A percentile compares a stretch with the other conserved stretches of the same genome.
phyloP scores from a whole-genome alignment of 2,888 invertebrate genomes.

The Platerodrilus igneus region DNA sequence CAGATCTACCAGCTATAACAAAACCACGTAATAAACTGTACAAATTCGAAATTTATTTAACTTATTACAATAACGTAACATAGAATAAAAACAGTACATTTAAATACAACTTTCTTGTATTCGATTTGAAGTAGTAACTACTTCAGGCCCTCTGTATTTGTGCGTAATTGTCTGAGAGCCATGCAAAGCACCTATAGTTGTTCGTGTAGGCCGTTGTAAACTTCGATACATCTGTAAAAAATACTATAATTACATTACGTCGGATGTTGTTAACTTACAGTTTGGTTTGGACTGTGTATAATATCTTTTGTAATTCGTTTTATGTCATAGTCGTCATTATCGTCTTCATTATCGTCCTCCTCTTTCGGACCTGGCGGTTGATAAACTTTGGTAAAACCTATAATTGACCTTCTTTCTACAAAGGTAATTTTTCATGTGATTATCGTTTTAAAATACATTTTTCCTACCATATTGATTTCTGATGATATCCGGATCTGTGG shows the following conservation, averaged over 20 bases:
- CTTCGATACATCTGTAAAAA: constrained; percentile 72
- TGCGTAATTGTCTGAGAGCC: constrained; percentile 75
- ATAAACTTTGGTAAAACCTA: constrained; percentile 54
- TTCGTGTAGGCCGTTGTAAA: constrained; percentile 47
- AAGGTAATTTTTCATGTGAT: constrained; percentile 10
- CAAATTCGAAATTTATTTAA: constrained; percentile 20
- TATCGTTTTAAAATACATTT: constrained; percentile 2
- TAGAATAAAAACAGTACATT: constrained; percentile 51
- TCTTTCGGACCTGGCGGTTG: constrained; percentile 52
- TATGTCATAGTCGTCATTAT: constrained; percentile 45
- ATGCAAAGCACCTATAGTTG: constrained; percentile 37
- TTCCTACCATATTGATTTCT: constrained; percentile 80
- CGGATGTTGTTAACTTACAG: constrained; percentile 35
- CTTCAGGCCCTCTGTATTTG: constrained; percentile 76
- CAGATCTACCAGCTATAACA: too few relatives aligned
- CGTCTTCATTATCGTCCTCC: constrained; percentile 49
- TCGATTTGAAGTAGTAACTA: constrained; percentile 81
- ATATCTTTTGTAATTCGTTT: constrained; percentile 49
- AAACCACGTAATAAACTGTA: too few relatives aligned
- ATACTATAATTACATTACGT: constrained; percentile 9
- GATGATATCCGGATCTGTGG: constrained; percentile 83
- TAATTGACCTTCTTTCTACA: constrained; percentile 49
- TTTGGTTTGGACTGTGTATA: constrained; percentile 45
- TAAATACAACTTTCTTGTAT: constrained; percentile 91
- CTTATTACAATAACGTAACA: constrained; percentile 32